Percentiles rank a stretch among this genome's conserved stretches.
These are phyloP conservation scores for Lontra canadensis DNA, from an alignment of 2,113 vertebrate genomes.

Conservation along the genomic window DNA sequence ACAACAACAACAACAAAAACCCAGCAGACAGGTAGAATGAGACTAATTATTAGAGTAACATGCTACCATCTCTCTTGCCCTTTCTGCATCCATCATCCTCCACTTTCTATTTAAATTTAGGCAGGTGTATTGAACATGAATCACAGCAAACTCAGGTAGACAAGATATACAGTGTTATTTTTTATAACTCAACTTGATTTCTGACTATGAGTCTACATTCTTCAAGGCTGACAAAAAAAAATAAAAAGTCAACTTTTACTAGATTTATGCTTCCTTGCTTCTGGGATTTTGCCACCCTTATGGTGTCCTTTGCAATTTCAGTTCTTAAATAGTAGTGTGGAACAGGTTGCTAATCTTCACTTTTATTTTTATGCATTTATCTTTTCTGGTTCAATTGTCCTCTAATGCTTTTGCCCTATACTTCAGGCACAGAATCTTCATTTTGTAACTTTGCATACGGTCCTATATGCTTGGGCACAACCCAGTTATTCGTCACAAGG, in stretches of 20 bases:
- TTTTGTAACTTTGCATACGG: neutral
- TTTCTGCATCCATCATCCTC: neutral
- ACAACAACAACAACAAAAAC: neutral
- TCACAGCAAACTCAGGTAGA: neutral
- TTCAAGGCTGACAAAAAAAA: neutral
- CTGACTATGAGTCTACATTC: neutral
- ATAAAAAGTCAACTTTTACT: neutral
- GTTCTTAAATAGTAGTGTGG: neutral
- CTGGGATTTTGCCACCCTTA: neutral
- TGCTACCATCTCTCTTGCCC: neutral
- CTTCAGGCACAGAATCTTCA: neutral
- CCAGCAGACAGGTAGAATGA: neutral
- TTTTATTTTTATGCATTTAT: neutral
- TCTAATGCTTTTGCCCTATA: neutral
- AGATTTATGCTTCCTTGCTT: neutral
- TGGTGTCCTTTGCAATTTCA: neutral
- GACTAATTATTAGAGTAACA: neutral
- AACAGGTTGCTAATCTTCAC: neutral
- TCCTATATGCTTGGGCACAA: neutral
- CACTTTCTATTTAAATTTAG: neutral
- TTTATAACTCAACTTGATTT: slow-evolving; percentile 4
- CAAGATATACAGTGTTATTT: neutral
- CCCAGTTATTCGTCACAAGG: neutral
- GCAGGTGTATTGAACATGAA: neutral
- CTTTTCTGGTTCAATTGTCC: neutral